Evolutionary conservation across 2,888 invertebrate genomes (phyloP).

Genomic region (Ichneumon xanthorius): DNA sequence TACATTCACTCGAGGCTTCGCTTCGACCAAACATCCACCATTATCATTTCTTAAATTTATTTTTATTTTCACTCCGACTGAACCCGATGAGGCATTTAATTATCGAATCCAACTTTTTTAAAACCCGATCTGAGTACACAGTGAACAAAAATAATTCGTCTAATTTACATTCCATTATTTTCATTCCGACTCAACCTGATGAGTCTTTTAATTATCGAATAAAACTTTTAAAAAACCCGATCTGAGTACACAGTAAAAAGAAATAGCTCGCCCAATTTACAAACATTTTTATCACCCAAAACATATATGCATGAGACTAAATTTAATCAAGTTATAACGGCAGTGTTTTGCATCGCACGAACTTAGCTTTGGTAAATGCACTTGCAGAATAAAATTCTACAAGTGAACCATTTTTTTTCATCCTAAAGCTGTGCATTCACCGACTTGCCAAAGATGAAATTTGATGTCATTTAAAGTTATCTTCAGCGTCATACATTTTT

Average conservation of each 20-base stretch:
- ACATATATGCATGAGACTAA: too few species aligned
- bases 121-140: neutral
- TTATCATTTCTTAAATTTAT: slow-evolving; percentile 21
- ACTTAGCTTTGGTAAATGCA: too few species aligned
- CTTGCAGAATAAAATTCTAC: too few species aligned
- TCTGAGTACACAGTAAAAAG: neutral
- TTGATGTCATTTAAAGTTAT: too few species aligned
- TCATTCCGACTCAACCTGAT: neutral
- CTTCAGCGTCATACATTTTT: too few species aligned
- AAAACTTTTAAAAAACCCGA: neutral
- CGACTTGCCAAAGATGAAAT: too few species aligned
- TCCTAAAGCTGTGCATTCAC: too few species aligned
- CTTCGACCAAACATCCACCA: slow-evolving; percentile 1
- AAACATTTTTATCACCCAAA: too few species aligned
- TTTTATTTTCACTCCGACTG: slow-evolving; percentile 23
- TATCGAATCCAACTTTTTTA: neutral
- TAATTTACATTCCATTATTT: neutral
- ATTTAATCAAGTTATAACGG: too few species aligned
- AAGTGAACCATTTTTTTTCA: too few species aligned
- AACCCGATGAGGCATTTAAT: slow-evolving; percentile 41
- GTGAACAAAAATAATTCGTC: neutral
- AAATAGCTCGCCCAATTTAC: neutral
- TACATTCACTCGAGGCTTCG: slow-evolving; percentile 60
- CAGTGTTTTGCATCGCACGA: too few species aligned
- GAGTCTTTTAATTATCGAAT: slow-evolving; percentile 41